Base-by-base conservation (phyloP, 2,888 invertebrate genomes). In the Drosophila formosana region DNA sequence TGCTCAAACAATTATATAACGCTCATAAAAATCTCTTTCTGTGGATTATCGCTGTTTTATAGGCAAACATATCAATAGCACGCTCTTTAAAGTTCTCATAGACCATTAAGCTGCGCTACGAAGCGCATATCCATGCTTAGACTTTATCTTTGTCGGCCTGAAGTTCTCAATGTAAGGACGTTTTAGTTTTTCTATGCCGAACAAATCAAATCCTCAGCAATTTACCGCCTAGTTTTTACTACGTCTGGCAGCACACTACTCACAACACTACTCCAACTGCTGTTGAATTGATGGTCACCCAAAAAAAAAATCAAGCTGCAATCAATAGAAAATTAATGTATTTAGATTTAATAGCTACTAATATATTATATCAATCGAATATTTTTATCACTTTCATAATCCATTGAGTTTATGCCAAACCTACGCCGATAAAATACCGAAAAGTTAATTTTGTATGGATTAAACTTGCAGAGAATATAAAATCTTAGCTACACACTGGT, bases 11-110 rank as follows among this genome's bases (percentile, higher is more conserved):
- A 58, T 75, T 57, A 70, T 69, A 70, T 69, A 66, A 64, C 47
- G 50, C 50, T 79, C 85, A 64, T 78, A 76, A 79, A 84, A 73
- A 45, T 53, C 7, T 49, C 56, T 34, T 56, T 39, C 13, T 41
- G 18, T 18, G 13, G 18, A 18, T 13, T 41, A 41, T 41, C 60
- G 58, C 64, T 68, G 62, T 45, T 58, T 65, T 69, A 57, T 67
- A 65, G 65, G 8, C 68, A 62, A 7, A 58, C 47, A 66, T 69
- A 66, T 55, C 82, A 87, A 87, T 83, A 71, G 88, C 74, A 82
- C 51, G 85, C 68, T 7, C 51, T 53, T 56, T 79, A 74, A 68
- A 72, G 41, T 63, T 68, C 32, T 46, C 26, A 45, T 55, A 60
- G 47, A 55, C 47, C 50, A 77, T 70, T 72, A 39, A 13, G 6